Conservation (phyloP, 2,113 vertebrate species). For the Osmerus mordax region DNA sequence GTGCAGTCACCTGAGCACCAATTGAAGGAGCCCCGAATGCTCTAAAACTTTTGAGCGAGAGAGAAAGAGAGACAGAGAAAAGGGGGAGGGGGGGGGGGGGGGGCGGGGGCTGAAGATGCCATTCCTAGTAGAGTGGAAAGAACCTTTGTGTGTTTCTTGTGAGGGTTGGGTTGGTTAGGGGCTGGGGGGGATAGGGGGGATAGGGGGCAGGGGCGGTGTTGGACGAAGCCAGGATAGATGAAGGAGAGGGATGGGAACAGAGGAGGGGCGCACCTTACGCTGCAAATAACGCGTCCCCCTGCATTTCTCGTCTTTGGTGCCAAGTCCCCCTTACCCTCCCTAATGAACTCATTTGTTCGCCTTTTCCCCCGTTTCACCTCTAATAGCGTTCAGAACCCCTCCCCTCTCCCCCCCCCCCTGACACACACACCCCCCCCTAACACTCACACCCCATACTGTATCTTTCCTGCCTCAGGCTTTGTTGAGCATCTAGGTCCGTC, state of each 20-base stretch:
- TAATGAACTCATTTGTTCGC: constrained; percentile 64
- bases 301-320: constrained; percentile 48
- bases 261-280: constrained; percentile 15
- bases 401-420: constrained; percentile 23
- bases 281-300: constrained; percentile 51
- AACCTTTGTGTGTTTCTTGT: not conserved
- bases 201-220: no score
- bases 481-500: constrained; percentile 57
- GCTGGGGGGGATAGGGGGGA: no score
- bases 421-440: no score
- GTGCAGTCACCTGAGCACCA: not conserved
- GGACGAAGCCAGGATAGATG: not conserved
- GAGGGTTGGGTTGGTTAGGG: not conserved
- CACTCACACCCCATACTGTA: no score
- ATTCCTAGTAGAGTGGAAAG: not conserved
- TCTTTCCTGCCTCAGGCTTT: constrained; percentile 48
- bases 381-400: constrained; percentile 42
- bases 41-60: constrained; percentile 57
- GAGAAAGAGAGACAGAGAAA: constrained; percentile 9
- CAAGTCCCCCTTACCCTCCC: constrained; percentile 46
- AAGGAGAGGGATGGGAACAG: no score
- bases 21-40: not conserved
- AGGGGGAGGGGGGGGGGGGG: constrained; percentile 18
- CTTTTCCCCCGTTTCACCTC: constrained; percentile 56
- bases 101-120: not conserved